Conservation (phyloP, 2,113 vertebrate species). For the Phyllostomus discolor region DNA sequence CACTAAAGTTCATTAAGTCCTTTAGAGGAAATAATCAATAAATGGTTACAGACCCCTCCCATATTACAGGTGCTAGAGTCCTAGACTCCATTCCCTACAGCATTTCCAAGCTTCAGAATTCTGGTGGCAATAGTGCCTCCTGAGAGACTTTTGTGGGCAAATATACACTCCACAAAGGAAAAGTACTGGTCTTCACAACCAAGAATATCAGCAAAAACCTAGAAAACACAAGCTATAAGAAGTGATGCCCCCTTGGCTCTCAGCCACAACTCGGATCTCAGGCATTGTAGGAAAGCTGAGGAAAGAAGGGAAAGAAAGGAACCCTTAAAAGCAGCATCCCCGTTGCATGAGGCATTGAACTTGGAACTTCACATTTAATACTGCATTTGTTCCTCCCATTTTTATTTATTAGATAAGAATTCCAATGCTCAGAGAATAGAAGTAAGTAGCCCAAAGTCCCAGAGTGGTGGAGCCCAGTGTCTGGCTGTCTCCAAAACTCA, state of each 20-base stretch:
- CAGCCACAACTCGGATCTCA: neutral
- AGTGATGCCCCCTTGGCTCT: neutral
- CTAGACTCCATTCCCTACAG: neutral
- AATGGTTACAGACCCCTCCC: neutral
- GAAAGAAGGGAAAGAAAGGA: neutral
- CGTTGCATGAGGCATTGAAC: neutral
- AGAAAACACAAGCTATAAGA: neutral
- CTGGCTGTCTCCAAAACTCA: slow-evolving; percentile 32
- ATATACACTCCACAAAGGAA: neutral
- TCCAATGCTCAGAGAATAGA: neutral
- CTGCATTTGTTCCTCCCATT: neutral
- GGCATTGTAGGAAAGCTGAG: neutral
- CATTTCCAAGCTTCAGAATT: neutral
- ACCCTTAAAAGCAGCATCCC: neutral
- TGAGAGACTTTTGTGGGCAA: neutral
- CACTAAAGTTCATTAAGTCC: neutral
- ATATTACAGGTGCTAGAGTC: neutral
- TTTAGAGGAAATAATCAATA: neutral
- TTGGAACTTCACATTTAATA: slow-evolving; percentile 7
- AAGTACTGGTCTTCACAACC: neutral
- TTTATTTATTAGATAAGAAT: slow-evolving; percentile 16
- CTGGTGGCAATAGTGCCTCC: neutral
- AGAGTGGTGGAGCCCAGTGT: neutral
- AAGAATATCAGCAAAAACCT: neutral
- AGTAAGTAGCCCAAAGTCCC: neutral